Base-by-base conservation (phyloP, 1,140 invertebrate genomes). In the Patella vulgata region DNA sequence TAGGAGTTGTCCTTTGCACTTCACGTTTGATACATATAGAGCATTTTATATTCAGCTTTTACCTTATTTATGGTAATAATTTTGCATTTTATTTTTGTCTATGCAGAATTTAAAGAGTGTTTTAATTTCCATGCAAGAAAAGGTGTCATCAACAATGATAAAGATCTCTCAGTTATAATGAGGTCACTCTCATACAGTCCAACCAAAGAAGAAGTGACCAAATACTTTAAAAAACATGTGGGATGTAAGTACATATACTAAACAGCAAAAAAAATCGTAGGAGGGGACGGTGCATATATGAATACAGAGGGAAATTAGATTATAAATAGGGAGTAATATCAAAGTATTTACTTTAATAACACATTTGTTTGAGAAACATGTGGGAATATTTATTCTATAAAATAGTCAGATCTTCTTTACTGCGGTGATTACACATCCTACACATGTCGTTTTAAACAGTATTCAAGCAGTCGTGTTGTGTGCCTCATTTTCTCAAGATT, bases 101-200 rank as follows among this genome's bases (percentile, higher is more conserved):
- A 86, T 89, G 76, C 84, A 97, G 94, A 96, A 84, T 97, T 96
- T 80, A 89, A 93, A 70, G 94, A 96, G 86, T 97, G 94, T 78
- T 97, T 97, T 84, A 94, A 94, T 78, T 86, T 97, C 42, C 96
- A 96, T 85, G 94, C 94, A 5, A 92, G 90, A 70, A 75, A 72
- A 39, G 94, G 94, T 1, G 89, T 93, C 75, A 96, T 97, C 52
- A 89, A 89, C 47, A 92, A 91, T 11, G 81, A 96, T 50, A 94
- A 97, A 82, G 94, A 97, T 83, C 84, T 97, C 59, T 95, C 92
- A 1, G 89, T 96, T 3, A 95, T 97, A 25, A 97, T 97, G 95
- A 86, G 95, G 53, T 97, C 95, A 0, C 83, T 97, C 2, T 94
- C 94, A 5, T 90, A 96, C 84, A 96, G 93, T 68, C 95, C 95